Evolutionary conservation across 2,888 invertebrate species (phyloP).

Genomic region (Hyposoter didymator): DNA sequence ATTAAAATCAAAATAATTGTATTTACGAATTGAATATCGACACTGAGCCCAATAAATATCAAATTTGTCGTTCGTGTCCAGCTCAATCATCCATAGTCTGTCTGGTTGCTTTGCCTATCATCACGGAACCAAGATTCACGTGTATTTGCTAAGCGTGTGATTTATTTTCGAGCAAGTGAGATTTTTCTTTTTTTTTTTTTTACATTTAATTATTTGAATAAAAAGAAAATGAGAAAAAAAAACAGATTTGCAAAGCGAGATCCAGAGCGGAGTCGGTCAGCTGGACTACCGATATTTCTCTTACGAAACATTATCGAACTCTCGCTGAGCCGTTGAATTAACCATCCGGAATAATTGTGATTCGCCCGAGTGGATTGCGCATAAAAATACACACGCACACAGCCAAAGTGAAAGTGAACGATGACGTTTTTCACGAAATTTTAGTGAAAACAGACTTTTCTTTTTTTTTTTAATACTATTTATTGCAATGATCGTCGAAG

Average conservation of each 20-base stretch:
- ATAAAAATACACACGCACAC: not conserved
- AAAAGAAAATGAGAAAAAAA: conserved; percentile 11
- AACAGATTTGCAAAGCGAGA: conserved; percentile 34
- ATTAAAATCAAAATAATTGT: conserved; percentile 12
- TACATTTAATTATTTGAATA: not conserved
- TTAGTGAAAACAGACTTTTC: conserved; percentile 17
- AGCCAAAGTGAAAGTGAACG: conserved; percentile 54
- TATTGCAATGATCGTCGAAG: not conserved
- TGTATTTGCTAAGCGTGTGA: not conserved
- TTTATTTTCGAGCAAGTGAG: not conserved
- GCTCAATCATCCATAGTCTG: conserved; percentile 39
- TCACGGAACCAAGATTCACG: too few relatives aligned
- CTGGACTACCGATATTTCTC: conserved; percentile 54
- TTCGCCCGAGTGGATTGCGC: conserved; percentile 43
- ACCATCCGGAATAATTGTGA: conserved; percentile 58
- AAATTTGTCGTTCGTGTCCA: conserved; percentile 57
- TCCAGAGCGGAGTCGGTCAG: conserved; percentile 29
- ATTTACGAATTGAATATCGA: conserved; percentile 9
- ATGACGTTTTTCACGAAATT: conserved; percentile 50
- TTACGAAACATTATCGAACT: conserved; percentile 62
- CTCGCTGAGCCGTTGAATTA: conserved; percentile 66
- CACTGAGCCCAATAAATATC: conserved; percentile 49
- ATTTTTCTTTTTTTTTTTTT: not conserved
- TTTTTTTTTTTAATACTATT: not conserved
- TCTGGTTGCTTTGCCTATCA: conserved; percentile 11